Percentiles rank a stretch among this genome's conserved stretches.
These are phyloP conservation scores for Hypanus sabinus DNA, from an alignment of 2,113 vertebrate genomes.

Conservation along the genomic window DNA sequence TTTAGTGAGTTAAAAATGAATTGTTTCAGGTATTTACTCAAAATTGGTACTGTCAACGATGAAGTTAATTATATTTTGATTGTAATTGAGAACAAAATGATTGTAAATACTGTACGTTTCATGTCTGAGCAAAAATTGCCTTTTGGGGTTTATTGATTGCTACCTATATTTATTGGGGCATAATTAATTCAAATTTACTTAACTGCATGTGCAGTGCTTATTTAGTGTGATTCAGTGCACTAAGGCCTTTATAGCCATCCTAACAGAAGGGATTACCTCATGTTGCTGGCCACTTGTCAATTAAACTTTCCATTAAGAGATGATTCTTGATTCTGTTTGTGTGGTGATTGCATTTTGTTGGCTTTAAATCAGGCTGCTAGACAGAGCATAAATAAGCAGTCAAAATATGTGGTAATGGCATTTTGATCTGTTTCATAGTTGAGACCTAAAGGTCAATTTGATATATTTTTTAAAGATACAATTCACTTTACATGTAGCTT, in stretches of 20 bases:
- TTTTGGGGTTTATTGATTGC: slow-evolving; percentile 55
- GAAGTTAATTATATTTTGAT: slow-evolving; percentile 51
- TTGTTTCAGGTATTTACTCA: not conserved
- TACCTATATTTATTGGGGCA: slow-evolving; percentile 76
- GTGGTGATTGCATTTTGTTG: slow-evolving; percentile 76
- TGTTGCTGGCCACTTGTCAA: slow-evolving; percentile 77
- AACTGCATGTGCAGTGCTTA: slow-evolving; percentile 83
- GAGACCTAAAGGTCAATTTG: slow-evolving; percentile 38
- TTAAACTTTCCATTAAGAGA: slow-evolving; percentile 92
- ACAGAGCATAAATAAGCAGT: slow-evolving; percentile 90
- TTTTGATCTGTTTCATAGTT: slow-evolving; percentile 81
- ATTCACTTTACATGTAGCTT: not conserved
- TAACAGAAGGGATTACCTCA: slow-evolving; percentile 76
- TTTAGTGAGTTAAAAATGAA: not conserved
- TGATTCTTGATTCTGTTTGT: slow-evolving; percentile 80
- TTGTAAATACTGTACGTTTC: slow-evolving; percentile 47
- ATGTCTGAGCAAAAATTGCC: slow-evolving; percentile 49
- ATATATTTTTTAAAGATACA: not conserved
- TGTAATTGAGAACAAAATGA: slow-evolving; percentile 46
- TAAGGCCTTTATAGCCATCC: slow-evolving; percentile 56
- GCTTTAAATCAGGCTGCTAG: slow-evolving; percentile 81
- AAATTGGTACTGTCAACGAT: slow-evolving; percentile 16
- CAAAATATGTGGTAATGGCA: slow-evolving; percentile 82
- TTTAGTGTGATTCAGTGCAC: slow-evolving; percentile 71
- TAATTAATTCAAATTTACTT: slow-evolving; percentile 90